Evolutionary conservation across 2,797 vertebrate species (phyloP).

Genomic region (Melanitta fusca): DNA sequence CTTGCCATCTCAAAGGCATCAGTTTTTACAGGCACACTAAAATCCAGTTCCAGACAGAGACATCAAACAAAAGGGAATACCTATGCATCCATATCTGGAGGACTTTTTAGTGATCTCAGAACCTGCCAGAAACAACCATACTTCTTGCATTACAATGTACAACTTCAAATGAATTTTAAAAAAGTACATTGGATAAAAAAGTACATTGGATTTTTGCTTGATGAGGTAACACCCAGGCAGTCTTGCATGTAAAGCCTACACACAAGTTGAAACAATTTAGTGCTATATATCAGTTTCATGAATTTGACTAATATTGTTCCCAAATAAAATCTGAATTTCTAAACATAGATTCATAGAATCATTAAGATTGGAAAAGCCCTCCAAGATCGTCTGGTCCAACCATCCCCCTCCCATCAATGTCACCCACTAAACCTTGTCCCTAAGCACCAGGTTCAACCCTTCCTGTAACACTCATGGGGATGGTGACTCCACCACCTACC

Average conservation of each 20-base stretch:
- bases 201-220: background rate
- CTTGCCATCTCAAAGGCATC: background rate
- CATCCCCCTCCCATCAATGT: too few relatives aligned
- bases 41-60: background rate
- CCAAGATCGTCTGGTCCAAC: too few relatives aligned
- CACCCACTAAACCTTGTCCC: too few relatives aligned
- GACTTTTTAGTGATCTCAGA: background rate
- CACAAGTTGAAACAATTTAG: background rate
- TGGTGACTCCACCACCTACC: too few relatives aligned
- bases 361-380: too few relatives aligned
- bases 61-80: background rate
- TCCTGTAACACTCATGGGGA: too few relatives aligned
- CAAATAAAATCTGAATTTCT: background rate
- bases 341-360: too few relatives aligned
- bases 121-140: background rate
- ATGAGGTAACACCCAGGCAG: background rate
- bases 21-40: background rate
- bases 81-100: background rate
- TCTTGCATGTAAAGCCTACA: background rate
- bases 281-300: background rate
- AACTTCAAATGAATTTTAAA: background rate
- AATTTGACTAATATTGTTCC: background rate
- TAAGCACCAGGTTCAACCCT: too few relatives aligned
- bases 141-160: background rate
- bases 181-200: background rate